phyloP scores from a whole-genome alignment of 2,113 vertebrate species.

The Hippotragus niger region DNA sequence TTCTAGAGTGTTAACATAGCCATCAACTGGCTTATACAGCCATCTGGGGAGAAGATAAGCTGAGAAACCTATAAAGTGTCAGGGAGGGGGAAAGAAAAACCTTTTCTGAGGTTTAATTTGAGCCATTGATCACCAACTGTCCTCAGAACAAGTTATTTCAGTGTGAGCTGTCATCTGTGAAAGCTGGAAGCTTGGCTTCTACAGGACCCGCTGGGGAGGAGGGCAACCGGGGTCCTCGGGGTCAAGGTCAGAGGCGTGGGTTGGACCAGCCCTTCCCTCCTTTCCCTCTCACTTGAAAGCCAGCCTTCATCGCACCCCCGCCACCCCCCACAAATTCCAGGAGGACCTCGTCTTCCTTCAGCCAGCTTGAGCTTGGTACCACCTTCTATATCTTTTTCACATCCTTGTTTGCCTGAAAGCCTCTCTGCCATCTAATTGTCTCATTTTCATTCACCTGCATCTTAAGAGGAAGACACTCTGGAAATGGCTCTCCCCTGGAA shows the following conservation, averaged over 20 bases:
- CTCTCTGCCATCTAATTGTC: background rate
- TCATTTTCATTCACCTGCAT: background rate
- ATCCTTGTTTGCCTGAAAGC: background rate
- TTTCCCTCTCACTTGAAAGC: background rate
- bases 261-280: background rate
- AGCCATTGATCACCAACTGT: conserved; percentile 38
- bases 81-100: background rate
- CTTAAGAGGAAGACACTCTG: background rate
- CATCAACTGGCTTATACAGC: background rate
- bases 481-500: background rate
- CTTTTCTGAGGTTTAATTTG: conserved; percentile 49
- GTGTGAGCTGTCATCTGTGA: conserved; percentile 26
- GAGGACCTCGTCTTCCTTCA: background rate
- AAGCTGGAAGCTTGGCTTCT: background rate
- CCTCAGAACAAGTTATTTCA: conserved; percentile 12
- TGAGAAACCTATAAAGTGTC: conserved; percentile 7
- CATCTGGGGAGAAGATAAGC: background rate
- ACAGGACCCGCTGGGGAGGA: background rate
- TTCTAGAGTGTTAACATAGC: background rate
- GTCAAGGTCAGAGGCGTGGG: background rate
- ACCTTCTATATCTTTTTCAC: background rate
- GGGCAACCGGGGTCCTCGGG: background rate
- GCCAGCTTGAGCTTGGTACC: background rate
- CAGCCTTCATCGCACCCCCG: background rate
- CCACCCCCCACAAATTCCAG: no score